Base-by-base conservation (phyloP, 2,113 vertebrate species). In the Phasianus colchicus region DNA sequence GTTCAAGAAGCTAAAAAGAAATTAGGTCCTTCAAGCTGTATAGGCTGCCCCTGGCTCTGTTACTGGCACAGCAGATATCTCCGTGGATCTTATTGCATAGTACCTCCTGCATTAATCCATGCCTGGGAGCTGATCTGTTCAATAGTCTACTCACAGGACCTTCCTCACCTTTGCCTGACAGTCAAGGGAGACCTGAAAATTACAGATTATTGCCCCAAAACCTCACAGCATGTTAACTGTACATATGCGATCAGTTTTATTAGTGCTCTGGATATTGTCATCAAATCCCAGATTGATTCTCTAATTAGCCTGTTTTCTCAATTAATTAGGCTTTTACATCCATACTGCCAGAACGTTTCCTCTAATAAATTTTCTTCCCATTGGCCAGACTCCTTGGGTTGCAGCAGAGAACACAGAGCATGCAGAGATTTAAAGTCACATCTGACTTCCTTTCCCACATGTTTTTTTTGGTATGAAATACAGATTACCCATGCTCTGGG, bases 291-390 rank as follows among this genome's bases (percentile, higher is more conserved):
- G 50, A 43, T 61, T 86, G 79, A 64, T 74, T 77, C 60, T 36
- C 34, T 80, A 90, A 93, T 92, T 93, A 90, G 72, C 72, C 52
- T 27, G 24, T 42, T 87, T 71, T 66, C 36, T 79, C 83, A 90
- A 89, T 85, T 89, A 87, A 88, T 86, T 88, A 70, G 25, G 45
- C 27, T 86, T 96, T 91, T 89, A n/a, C 58, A 80, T 14, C n/a
- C 36, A 34, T 57, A 63, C 34, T 54, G 66, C 72, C 81, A 83
- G 48, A 52, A 22, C 1, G 13, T 36, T 91, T 89, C 79, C 79
- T 42, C 27, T 73, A 86, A 71, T 61, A 86, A 86, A 42, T 80
- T 73, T 32, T 55, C 24, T 74, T 94, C 54, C 72, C 54, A 38
- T 18, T 86, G 75, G 64, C 32, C 64, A 74, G 47, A 5, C 22